Conservation (phyloP, 2,797 vertebrate genomes). For the Ceryle rudis region DNA sequence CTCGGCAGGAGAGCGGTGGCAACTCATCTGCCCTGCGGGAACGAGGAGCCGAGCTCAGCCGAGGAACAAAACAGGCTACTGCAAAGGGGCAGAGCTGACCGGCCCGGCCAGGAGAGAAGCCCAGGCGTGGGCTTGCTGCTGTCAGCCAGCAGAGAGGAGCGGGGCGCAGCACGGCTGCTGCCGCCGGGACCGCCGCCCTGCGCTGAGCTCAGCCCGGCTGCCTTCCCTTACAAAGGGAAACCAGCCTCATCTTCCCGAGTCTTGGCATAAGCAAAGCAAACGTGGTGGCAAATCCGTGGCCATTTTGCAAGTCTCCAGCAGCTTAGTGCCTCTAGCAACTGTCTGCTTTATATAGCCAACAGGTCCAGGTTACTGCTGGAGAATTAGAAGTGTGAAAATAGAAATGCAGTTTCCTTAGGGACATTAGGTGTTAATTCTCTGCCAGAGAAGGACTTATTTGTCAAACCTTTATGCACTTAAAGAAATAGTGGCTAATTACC, state of each 20-base stretch:
- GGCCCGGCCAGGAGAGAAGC: not conserved
- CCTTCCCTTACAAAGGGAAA: not conserved
- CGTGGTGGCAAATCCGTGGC: not conserved
- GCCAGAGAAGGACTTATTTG: conserved; percentile 11
- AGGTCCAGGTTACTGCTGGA: not conserved
- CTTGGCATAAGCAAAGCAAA: not conserved
- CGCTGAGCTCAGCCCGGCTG: not conserved
- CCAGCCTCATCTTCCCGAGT: not conserved
- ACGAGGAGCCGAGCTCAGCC: not conserved
- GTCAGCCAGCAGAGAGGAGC: not conserved
- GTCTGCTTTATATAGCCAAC: not conserved
- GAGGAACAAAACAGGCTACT: not conserved
- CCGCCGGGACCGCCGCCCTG: not conserved
- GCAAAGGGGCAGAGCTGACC: not conserved
- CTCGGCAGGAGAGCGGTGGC: not conserved
- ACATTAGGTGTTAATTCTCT: not conserved
- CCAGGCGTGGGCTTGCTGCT: not conserved
- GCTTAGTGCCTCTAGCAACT: not conserved
- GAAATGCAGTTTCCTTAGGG: not conserved
- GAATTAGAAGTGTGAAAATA: not conserved
- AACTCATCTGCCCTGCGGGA: fast-evolving
- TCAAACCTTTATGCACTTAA: not conserved
- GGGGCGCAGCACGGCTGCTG: not conserved
- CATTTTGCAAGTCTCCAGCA: not conserved
- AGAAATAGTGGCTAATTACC: not conserved